Conservation (phyloP, 2,888 invertebrate genomes). For the Lithosia quadra region DNA sequence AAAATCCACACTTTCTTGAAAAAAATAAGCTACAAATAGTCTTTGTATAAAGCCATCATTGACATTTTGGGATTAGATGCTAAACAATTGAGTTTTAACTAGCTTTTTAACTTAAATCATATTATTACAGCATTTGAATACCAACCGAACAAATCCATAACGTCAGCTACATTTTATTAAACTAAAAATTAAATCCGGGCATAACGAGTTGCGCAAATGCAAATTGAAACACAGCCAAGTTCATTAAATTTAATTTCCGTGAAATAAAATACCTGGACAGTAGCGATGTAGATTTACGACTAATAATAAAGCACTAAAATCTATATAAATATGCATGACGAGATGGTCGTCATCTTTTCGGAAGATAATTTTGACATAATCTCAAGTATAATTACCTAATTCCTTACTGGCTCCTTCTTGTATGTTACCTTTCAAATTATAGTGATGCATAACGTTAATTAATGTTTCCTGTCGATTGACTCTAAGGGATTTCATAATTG, state of each 20-base stretch:
- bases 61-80: too few relatives aligned
- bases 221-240: slow-evolving; percentile 51
- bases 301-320: slow-evolving; percentile 10
- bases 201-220: slow-evolving; percentile 39
- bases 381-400: too few relatives aligned
- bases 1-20: too few relatives aligned
- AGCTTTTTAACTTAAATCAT: not conserved
- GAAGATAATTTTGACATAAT: not conserved
- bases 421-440: not conserved
- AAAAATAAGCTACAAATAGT: too few relatives aligned
- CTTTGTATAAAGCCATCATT: too few relatives aligned
- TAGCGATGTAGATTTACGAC: slow-evolving; percentile 49
- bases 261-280: slow-evolving; percentile 44
- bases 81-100: too few relatives aligned
- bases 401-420: too few relatives aligned
- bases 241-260: slow-evolving; percentile 52
- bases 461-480: not conserved
- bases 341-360: not conserved
- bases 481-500: not conserved
- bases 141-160: not conserved
- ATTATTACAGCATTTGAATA: not conserved
- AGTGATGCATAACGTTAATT: not conserved
- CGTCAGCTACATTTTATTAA: not conserved
- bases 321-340: not conserved
- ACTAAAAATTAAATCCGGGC: slow-evolving; percentile 36